Evolutionary conservation across 1,140 invertebrate species (phyloP), one percentile per base, ranked within the genome.

Genomic region (Lepidurus arcticus): DNA sequence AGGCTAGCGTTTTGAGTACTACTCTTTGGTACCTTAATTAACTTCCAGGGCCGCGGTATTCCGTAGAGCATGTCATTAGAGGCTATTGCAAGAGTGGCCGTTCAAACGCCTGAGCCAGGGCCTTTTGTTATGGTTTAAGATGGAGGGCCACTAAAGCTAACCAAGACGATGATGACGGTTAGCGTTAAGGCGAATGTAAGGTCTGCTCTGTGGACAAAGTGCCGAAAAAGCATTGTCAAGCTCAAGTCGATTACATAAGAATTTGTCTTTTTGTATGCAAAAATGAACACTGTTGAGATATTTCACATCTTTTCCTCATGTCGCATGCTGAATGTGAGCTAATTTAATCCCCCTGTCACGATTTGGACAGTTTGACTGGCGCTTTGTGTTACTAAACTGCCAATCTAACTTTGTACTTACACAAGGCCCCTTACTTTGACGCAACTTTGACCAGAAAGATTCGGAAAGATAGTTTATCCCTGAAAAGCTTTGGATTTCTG

Each of bases 341-440:
- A 65, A 16, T 65, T 65, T 13, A 65, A 65, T 13, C 16, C 10
- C 13, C 53, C 21, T 65, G 53, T 16, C 53, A 16, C 53, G 53
- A 65, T 13, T 13, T 65, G n/a, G 53, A 65, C 53, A 65, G 53
- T 65, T 65, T 65, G 53, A 65, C 53, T 65, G 53, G 53, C 34
- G n/a, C 53, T 65, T 65, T 65, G 53, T 65, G 53, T 65, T 21
- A 16, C 7, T 34, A 34, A 34, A 34, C 34, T 34, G 34, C 34
- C 34, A 4, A 34, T 34, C 34, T 3, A 3, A 34, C 34, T 34
- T 34, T 34, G 34, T 34, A 34, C 34, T 34, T 34, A 34, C 34
- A 34, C 34, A 34, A 65, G 8, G 53, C 6, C 16, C 16, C 21
- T 65, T 65, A 65, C 16, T 21, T 16, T 65, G 53, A 65, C 53